Evolutionary conservation across 2,888 invertebrate species (phyloP).

Genomic region (Dasysyrphus tricinctus): DNA sequence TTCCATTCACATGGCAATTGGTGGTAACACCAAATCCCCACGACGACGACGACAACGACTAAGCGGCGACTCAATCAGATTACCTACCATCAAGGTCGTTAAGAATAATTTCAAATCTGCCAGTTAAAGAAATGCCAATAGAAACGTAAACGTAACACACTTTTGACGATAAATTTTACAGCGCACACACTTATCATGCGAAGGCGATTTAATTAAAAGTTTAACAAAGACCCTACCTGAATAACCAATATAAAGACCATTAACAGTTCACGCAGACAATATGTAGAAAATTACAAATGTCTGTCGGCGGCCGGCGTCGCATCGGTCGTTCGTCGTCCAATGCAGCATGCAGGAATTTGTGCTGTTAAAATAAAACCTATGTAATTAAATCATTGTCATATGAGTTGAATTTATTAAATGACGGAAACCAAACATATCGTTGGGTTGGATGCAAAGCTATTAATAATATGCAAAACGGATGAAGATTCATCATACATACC

Average conservation of each 20-base stretch:
- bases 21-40: background rate
- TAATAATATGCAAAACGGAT: background rate
- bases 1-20: background rate
- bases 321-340: background rate
- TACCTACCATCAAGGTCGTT: conserved; percentile 33
- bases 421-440: background rate
- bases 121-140: conserved; percentile 1
- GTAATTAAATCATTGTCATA: conserved; percentile 59
- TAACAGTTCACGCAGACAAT: background rate
- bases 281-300: background rate
- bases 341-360: background rate
- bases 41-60: background rate
- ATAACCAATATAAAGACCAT: background rate
- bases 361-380: conserved; percentile 3
- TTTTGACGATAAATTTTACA: conserved; percentile 4
- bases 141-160: background rate
- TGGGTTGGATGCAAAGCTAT: background rate
- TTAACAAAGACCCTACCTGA: background rate
- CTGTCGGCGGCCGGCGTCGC: background rate
- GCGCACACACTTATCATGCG: background rate
- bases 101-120: conserved; percentile 5
- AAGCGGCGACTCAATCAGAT: background rate
- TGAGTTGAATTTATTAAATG: conserved; percentile 31
- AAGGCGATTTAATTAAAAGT: background rate
- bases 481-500: background rate